Evolutionary conservation across 1,140 invertebrate genomes (phyloP).

Genomic region (Caenorhabditis latens): DNA sequence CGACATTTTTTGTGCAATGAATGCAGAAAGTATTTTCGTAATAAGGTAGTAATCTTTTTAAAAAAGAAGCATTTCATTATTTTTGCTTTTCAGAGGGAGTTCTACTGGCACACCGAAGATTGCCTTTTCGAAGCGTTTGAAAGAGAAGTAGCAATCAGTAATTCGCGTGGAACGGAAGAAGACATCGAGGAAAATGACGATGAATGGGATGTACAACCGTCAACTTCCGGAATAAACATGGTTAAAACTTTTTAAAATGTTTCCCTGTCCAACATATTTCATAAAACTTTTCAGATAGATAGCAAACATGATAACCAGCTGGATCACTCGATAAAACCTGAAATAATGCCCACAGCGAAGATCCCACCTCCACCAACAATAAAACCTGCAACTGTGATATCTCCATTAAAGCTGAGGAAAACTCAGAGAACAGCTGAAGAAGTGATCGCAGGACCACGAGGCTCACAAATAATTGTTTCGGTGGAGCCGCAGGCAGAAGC

Average conservation of each 20-base stretch:
- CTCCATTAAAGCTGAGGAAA: not conserved
- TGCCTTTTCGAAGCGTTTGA: conserved; percentile 64
- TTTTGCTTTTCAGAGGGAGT: conserved; percentile 42
- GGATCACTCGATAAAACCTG: too few species aligned
- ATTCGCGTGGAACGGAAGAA: conserved; percentile 11
- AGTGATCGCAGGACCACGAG: conserved; percentile 60
- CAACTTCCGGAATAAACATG: not conserved
- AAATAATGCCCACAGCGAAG: too few species aligned
- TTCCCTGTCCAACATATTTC: too few species aligned
- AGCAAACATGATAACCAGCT: not conserved
- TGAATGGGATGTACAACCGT: conserved; percentile 3
- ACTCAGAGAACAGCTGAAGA: not conserved
- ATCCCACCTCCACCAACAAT: not conserved
- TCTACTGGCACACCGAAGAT: conserved; percentile 57
- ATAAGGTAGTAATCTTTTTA: not conserved
- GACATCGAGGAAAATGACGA: not conserved
- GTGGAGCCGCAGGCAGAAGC: conserved; percentile 45
- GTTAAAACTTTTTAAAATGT: not conserved
- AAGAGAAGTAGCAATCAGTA: conserved; percentile 44
- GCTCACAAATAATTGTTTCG: conserved; percentile 52
- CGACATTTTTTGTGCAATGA: conserved; percentile 20
- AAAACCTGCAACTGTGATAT: not conserved
- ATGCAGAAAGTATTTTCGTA: conserved; percentile 27
- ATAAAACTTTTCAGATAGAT: not conserved
- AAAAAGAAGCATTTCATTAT: not conserved